Conservation (phyloP, 1,140 invertebrate species). For the Xylocopa sonorina region DNA sequence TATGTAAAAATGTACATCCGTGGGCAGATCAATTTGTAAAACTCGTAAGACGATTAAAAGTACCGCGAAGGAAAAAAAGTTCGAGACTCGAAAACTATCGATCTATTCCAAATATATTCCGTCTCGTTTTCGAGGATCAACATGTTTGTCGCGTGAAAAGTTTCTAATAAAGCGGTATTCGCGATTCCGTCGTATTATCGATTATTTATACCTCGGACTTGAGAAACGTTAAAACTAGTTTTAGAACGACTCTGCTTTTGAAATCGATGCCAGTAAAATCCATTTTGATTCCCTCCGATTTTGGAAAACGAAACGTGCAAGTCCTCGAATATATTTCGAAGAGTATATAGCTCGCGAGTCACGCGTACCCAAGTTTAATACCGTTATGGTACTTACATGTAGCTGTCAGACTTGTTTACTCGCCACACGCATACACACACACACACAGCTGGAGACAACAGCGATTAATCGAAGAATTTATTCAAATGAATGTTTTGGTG, state of each 20-base stretch:
- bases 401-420: constrained; percentile 54
- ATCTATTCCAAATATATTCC: not conserved
- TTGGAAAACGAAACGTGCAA: not conserved
- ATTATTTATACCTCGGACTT: constrained; percentile 12
- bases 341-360: not conserved
- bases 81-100: constrained; percentile 25
- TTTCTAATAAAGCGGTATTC: constrained; percentile 25
- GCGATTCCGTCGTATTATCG: constrained; percentile 1
- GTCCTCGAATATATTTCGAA: not conserved
- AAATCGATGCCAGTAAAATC: constrained; percentile 6
- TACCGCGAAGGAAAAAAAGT: constrained; percentile 28
- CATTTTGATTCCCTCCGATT: not conserved
- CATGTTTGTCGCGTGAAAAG: constrained; percentile 1
- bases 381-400: constrained; percentile 49
- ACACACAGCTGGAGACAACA: constrained; percentile 26
- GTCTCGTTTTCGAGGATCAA: not conserved
- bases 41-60: constrained; percentile 16
- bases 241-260: constrained; percentile 11
- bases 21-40: constrained; percentile 25
- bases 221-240: constrained; percentile 23
- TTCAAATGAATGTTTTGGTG: constrained; percentile 18
- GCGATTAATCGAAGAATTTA: constrained; percentile 25
- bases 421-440: constrained; percentile 8
- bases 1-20: constrained; percentile 34
- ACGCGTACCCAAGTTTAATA: constrained; percentile 15